Percentiles rank a stretch among this genome's conserved stretches.
Conservation (phyloP, 2,113 vertebrate genomes). For the Festucalex cinctus region DNA sequence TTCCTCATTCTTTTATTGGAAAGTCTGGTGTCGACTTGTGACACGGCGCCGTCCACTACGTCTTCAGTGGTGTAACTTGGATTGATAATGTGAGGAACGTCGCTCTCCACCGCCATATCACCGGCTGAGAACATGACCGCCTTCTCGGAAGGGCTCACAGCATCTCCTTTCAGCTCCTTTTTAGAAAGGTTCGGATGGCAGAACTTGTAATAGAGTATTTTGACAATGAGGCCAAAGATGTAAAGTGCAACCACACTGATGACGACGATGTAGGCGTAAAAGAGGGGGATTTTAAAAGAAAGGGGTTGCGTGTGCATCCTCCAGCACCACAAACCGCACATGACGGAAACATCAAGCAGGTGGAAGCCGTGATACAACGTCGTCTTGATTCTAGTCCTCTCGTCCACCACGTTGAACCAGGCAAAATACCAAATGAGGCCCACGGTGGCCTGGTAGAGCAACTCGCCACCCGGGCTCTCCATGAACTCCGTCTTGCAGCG, state of each 20-base stretch:
- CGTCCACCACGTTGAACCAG: conserved; percentile 79
- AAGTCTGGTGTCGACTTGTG: rapidly evolving
- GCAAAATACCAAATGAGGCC: conserved; percentile 84
- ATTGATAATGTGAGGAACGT: background rate
- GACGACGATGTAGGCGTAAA: rapidly evolving
- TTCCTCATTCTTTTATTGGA: conserved; percentile 57
- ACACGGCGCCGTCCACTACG: rapidly evolving
- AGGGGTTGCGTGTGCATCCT: conserved; percentile 17
- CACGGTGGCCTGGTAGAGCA: conserved; percentile 75
- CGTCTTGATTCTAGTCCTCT: conserved; percentile 59
- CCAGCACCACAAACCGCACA: conserved; percentile 71
- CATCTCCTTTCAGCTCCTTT: background rate
- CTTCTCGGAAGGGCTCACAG: background rate
- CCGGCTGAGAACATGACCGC: background rate
- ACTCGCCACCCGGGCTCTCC: conserved; percentile 57
- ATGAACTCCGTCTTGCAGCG: conserved; percentile 76
- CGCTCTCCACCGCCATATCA: background rate
- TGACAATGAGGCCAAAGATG: conserved; percentile 22
- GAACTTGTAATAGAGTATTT: conserved; percentile 48
- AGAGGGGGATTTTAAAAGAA: rapidly evolving
- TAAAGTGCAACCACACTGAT: background rate
- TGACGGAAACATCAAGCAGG: conserved; percentile 67
- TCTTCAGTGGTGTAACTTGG: background rate
- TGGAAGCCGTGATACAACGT: conserved; percentile 76
- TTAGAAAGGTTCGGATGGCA: conserved; percentile 48